phyloP scores from a whole-genome alignment of 2,888 invertebrate species.

The Lobophora halterata region DNA sequence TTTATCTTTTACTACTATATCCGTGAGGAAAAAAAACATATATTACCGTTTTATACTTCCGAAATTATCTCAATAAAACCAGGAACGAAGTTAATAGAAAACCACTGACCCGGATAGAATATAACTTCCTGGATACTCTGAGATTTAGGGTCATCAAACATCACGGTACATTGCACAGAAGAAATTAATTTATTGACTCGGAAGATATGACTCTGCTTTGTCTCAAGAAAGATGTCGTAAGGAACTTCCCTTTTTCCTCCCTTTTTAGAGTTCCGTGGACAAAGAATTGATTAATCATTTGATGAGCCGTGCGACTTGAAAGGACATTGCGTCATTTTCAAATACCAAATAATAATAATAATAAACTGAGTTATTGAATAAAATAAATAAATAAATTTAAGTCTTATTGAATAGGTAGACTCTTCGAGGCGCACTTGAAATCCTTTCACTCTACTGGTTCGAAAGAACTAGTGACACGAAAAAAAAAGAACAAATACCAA shows the following conservation, averaged over 20 bases:
- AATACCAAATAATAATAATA: no score
- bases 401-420: no score
- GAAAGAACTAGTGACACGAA: no score
- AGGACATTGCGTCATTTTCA: no score
- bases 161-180: conserved; percentile 46
- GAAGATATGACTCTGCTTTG: conserved; percentile 39
- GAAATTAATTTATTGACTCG: conserved; percentile 47
- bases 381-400: no score
- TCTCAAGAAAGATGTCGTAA: conserved; percentile 25
- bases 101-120: conserved; percentile 38
- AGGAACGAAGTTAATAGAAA: conserved; percentile 34
- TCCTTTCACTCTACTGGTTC: no score
- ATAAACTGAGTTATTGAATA: no score
- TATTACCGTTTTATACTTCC: no score
- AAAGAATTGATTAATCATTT: not conserved
- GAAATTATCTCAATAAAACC: conserved; percentile 17
- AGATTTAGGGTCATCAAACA: conserved; percentile 48
- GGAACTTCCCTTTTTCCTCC: not conserved
- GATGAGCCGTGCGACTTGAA: no score
- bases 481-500: no score
- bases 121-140: conserved; percentile 41
- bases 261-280: conserved; percentile 1
- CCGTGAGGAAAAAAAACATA: not conserved
- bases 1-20: no score
- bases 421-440: no score